Base-by-base conservation (phyloP, 2,888 invertebrate genomes). In the Volucella bombylans region DNA sequence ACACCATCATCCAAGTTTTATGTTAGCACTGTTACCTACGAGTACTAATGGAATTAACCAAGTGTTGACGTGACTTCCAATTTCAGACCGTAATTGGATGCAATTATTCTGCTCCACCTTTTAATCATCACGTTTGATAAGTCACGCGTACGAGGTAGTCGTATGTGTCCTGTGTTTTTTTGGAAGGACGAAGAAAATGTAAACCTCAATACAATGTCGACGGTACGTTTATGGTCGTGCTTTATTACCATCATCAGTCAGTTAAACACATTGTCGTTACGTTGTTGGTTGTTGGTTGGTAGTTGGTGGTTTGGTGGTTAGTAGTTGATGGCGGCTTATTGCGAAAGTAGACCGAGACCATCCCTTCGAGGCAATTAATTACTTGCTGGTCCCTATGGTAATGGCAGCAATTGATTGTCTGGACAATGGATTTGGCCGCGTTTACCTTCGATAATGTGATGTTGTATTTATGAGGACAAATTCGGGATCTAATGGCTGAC, bases 181-280 rank as follows among this genome's bases (percentile, higher is more conserved):
- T 3, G 39, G 14, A 9, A 39, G 10, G 10, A 11, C 39, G 15
- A 39, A 15, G 11, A 52, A 18, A 52, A 12, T 23, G 41, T 41
- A 12, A n/a, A 10, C 52, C 31, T 12, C 41, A 18, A 18, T 11
- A 65, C 41, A 64, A 47, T 12, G 18, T 45, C 45, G 31, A 64
- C 9, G 8, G 23, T 8, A n/a, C 1, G 54, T 54, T 23, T 15
- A 11, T 50, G 54, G 67, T 38, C 15, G 39, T 39, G 6, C 9
- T 57, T 59, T 59, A 57, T 69, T 71, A 41, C 41, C 15, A n/a
- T 43, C 71, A 61, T 71, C 69, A 57, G 57, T 57, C 45, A 69
- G 59, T 9, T 18, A 43, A 50, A 23, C 69, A 59, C 59, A 57
- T 71, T 61, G 61, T 47, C 47, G n/a, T 47, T 43, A 38, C 45